Evolutionary conservation across 1,140 invertebrate species (phyloP).

Genomic region (Frieseomelitta varia): DNA sequence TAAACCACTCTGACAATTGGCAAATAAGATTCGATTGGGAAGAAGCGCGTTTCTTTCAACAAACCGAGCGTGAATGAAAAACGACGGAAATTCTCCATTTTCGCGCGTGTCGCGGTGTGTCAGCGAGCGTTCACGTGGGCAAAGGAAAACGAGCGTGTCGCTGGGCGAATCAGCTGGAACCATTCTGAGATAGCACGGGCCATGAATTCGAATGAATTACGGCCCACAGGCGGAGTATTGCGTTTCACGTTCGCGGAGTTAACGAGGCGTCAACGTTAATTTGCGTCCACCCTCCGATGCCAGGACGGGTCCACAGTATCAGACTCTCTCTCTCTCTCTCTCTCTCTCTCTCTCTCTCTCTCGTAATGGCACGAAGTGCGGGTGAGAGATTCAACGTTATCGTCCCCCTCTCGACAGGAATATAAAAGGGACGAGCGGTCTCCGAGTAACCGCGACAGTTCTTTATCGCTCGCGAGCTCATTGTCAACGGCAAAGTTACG

Average conservation of each 20-base stretch:
- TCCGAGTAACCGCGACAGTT: background rate
- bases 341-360: background rate
- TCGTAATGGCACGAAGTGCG: constrained; percentile 15
- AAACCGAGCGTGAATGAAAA: no score
- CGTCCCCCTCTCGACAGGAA: constrained; percentile 16
- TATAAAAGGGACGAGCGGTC: background rate
- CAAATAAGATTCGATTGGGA: background rate
- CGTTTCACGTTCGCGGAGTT: constrained; percentile 39
- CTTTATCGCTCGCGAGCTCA: constrained; percentile 24
- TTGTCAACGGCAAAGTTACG: constrained; percentile 20
- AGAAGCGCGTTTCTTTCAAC: background rate
- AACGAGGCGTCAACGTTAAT: constrained; percentile 59
- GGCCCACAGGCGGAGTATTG: constrained; percentile 27
- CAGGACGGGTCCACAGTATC: background rate
- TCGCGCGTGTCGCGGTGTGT: background rate
- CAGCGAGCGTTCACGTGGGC: background rate
- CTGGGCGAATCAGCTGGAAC: background rate
- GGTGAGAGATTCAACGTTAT: constrained; percentile 23
- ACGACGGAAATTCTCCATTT: background rate
- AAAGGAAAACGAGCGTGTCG: constrained; percentile 11
- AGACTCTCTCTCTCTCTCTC: no score
- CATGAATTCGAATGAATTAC: constrained; percentile 45
- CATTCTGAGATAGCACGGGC: background rate
- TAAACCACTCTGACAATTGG: background rate
- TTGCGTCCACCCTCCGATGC: constrained; percentile 23